These are phyloP conservation scores for Eristalinus aeneus DNA, from an alignment of 2,888 invertebrate species.

Conservation along the genomic window DNA sequence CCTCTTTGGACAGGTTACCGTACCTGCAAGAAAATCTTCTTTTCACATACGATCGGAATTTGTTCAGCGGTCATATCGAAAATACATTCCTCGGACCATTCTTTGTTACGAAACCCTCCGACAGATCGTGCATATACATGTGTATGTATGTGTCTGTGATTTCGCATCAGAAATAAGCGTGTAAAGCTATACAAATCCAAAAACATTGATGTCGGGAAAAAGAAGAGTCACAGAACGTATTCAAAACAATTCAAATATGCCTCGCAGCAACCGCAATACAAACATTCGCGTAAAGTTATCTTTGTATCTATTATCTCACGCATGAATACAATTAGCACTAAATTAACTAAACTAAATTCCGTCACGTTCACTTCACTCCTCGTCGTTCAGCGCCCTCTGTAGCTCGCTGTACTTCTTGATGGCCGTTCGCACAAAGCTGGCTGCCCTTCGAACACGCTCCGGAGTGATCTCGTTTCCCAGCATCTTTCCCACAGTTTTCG, in stretches of 20 bases:
- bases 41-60: no score
- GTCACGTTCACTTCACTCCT: conserved; percentile 9
- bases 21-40: no score
- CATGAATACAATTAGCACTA: not conserved
- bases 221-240: no score
- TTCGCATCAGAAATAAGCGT: no score
- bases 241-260: not conserved
- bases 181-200: no score
- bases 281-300: not conserved
- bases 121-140: no score
- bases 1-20: no score
- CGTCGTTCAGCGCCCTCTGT: conserved; percentile 73
- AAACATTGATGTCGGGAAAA: no score
- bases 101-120: no score
- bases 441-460: conserved; percentile 82
- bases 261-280: not conserved
- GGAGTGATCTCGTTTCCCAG: conserved; percentile 81
- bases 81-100: no score
- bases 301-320: not conserved
- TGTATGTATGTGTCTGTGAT: no score
- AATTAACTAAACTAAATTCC: not conserved
- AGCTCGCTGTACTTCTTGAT: conserved; percentile 82
- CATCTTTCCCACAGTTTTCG: conserved; percentile 76
- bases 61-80: no score
- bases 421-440: conserved; percentile 82